Base-by-base conservation (phyloP, 2,797 vertebrate genomes). In the Eleutherodactylus coqui region DNA sequence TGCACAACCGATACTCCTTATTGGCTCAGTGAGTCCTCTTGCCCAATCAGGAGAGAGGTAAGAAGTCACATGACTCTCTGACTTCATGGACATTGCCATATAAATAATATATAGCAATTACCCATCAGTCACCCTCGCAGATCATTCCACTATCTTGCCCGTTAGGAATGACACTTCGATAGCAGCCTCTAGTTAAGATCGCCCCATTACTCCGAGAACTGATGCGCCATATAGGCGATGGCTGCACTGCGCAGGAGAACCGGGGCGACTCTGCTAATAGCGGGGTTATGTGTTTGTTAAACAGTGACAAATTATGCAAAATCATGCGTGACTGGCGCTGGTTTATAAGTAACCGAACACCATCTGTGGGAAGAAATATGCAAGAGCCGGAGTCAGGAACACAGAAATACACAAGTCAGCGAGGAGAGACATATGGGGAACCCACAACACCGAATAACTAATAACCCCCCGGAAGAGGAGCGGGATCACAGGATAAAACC, bases 241-340 rank as follows among this genome's bases (percentile, higher is more conserved):
- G 58, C 58, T 13, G 58, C n/a, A 1, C n/a, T 29, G 58, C 9
- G 10, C 19, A 36, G 21, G 51, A 53, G 17, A 38, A 1, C 62
- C 17, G 14, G 29, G 69, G 34, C 19, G 21, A 1, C 10, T 10
- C 69, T 3, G 36, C 36, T 72, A 49, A 53, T 62, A 38, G 41
- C 67, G 38, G 36, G 79, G 51, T 64, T 34, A 64, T n/a, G 55
- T 55, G 73, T 76, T 81, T 86, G n/a, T 64, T 81, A 86, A 86
- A 76, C 79, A 86, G 85, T 82, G 79, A 86, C 67, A 86, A 86
- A 82, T 86, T 75, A 86, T 86, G 85, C n/a, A 86, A 76, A 75
- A 82, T 75, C 78, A 86, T 76, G 78, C 84, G 24, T 62, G 84
- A 67, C 85, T 86, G 85, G 64, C 85, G 49, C 79, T 47, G 49